A percentile compares a stretch with the other conserved stretches of the same genome.
phyloP scores from a whole-genome alignment of 2,888 invertebrate species.

The Thumatha senex region DNA sequence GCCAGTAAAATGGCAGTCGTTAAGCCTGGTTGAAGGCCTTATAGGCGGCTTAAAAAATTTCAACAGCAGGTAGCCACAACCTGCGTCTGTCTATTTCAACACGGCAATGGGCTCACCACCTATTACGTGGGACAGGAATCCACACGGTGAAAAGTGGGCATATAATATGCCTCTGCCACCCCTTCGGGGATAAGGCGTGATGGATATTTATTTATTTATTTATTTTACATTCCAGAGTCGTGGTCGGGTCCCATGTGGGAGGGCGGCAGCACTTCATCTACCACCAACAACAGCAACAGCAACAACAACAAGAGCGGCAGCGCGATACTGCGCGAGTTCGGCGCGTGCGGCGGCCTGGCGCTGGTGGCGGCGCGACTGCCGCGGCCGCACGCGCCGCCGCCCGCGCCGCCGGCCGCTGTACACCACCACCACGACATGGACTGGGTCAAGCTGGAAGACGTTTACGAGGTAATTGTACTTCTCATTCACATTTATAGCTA shows the following conservation, averaged over 20 bases:
- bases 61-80: too few relatives aligned
- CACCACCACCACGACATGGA: conserved; percentile 79
- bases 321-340: conserved; percentile 90
- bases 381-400: conserved; percentile 91
- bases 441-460: conserved; percentile 86
- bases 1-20: too few relatives aligned
- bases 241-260: conserved; percentile 54
- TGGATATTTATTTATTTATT: too few relatives aligned
- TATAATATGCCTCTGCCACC: too few relatives aligned
- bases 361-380: conserved; percentile 95
- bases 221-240: conserved; percentile 26
- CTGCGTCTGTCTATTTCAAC: too few relatives aligned
- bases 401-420: conserved; percentile 80
- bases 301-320: conserved; percentile 4
- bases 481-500: too few relatives aligned
- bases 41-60: too few relatives aligned
- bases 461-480: conserved; percentile 85
- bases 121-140: too few relatives aligned
- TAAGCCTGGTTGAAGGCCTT: too few relatives aligned
- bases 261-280: conserved; percentile 16
- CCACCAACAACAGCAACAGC: background rate
- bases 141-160: too few relatives aligned
- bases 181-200: too few relatives aligned
- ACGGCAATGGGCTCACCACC: too few relatives aligned
- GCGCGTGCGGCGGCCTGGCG: conserved; percentile 93